A percentile compares a stretch with the other conserved stretches of the same genome.
Evolutionary conservation across 2,113 vertebrate genomes (phyloP).

Genomic region (Oenanthe oenanthe): DNA sequence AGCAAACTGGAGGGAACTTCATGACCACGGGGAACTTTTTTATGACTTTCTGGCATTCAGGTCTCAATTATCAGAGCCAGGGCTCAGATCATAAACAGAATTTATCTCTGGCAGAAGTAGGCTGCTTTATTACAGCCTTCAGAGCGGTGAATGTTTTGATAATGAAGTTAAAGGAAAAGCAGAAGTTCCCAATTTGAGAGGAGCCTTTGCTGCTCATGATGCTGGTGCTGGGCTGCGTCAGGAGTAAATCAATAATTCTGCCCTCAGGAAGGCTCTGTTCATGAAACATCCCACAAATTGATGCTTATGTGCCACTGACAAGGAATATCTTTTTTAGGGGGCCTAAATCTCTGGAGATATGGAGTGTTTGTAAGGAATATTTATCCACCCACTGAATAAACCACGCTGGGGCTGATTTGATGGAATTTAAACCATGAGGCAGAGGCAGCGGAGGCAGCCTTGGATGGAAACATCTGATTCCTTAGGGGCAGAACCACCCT

Average conservation of each 20-base stretch:
- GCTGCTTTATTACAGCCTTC: constrained; percentile 20
- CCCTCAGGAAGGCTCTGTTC: not conserved
- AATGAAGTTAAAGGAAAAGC: constrained; percentile 43
- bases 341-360: not conserved
- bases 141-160: not conserved
- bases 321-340: not conserved
- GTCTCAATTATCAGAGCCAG: constrained; percentile 28
- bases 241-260: not conserved
- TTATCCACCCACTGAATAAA: not conserved
- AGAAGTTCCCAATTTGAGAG: not conserved
- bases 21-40: not conserved
- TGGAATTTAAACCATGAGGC: not conserved
- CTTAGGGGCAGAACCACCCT: not conserved
- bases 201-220: not conserved
- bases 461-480: not conserved
- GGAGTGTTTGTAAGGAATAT: not conserved
- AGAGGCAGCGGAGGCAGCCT: not conserved
- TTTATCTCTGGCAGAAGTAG: constrained; percentile 7
- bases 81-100: constrained; percentile 3
- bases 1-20: constrained; percentile 1
- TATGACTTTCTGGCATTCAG: not conserved
- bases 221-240: not conserved
- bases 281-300: not conserved
- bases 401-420: not conserved
- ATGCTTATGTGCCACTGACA: not conserved